Evolutionary conservation across 1,140 invertebrate genomes (phyloP).

Genomic region (Drosophila pseudoobscura): DNA sequence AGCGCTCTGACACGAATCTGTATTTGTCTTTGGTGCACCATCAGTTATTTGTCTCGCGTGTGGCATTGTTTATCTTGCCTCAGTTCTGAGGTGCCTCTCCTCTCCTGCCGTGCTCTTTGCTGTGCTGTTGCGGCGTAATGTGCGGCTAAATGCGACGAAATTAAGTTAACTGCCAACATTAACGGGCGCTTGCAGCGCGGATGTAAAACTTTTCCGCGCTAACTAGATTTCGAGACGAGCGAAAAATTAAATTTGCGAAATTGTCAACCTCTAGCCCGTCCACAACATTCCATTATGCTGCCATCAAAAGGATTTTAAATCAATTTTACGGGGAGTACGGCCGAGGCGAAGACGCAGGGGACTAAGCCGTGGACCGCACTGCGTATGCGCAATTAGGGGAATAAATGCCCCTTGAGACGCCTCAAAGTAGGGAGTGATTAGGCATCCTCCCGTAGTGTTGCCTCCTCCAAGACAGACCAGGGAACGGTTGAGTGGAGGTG

Average conservation of each 20-base stretch:
- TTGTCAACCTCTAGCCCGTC: not conserved
- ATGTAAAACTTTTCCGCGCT: slow-evolving; percentile 34
- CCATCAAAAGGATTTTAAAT: slow-evolving; percentile 47
- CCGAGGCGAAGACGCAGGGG: no score
- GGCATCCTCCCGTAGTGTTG: no score
- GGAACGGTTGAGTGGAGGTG: not conserved
- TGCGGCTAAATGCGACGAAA: slow-evolving; percentile 81
- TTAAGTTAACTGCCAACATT: slow-evolving; percentile 79
- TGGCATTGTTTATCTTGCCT: slow-evolving; percentile 69
- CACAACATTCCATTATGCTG: slow-evolving; percentile 30
- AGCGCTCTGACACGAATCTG: slow-evolving; percentile 48
- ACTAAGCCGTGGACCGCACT: no score
- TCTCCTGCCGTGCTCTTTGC: slow-evolving; percentile 27
- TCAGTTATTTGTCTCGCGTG: slow-evolving; percentile 74
- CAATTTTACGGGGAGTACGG: slow-evolving; percentile 5
- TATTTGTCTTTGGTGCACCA: slow-evolving; percentile 38
- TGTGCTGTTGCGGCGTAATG: slow-evolving; percentile 60
- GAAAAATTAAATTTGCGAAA: no score
- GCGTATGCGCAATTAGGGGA: no score
- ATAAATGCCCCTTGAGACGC: no score
- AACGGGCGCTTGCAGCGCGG: slow-evolving; percentile 56
- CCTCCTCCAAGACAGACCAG: no score
- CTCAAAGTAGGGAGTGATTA: no score
- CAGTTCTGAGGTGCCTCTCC: slow-evolving; percentile 16
- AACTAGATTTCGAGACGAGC: slow-evolving; percentile 16